Conservation (phyloP, 2,113 vertebrate species). For the Empidonax traillii region DNA sequence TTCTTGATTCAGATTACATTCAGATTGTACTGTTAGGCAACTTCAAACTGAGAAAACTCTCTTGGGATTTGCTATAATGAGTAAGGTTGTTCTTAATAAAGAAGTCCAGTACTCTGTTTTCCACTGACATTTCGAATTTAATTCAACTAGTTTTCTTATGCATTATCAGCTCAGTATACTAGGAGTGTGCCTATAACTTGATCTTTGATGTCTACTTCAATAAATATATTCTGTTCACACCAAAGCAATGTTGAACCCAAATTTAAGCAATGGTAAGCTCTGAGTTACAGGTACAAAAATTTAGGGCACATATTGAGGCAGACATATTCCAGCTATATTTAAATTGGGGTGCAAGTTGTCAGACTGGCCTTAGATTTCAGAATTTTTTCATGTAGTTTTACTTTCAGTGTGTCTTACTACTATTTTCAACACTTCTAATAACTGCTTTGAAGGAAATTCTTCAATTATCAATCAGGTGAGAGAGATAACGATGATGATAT, state of each 20-base stretch:
- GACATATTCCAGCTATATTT: not conserved
- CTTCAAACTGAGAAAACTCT: not conserved
- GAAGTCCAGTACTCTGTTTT: not conserved
- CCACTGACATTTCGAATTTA: not conserved
- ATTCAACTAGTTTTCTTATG: not conserved
- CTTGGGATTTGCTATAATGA: not conserved
- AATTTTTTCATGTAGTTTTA: not conserved
- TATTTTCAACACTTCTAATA: not conserved
- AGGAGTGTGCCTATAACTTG: not conserved
- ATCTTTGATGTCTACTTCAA: not conserved
- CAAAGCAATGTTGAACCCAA: not conserved
- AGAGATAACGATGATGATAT: not conserved
- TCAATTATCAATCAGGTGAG: not conserved
- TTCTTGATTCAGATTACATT: not conserved
- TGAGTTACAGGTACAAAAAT: not conserved
- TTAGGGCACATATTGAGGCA: not conserved
- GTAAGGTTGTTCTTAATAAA: not conserved
- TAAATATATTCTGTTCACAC: rapidly evolving
- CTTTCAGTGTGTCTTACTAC: not conserved
- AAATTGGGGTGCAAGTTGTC: not conserved
- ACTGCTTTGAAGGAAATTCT: not conserved
- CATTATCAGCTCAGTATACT: not conserved
- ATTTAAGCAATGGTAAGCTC: not conserved
- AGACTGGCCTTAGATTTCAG: not conserved
- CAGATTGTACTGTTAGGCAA: not conserved